phyloP scores from a whole-genome alignment of 2,888 invertebrate species.

The Hypselothyrea guttata region DNA sequence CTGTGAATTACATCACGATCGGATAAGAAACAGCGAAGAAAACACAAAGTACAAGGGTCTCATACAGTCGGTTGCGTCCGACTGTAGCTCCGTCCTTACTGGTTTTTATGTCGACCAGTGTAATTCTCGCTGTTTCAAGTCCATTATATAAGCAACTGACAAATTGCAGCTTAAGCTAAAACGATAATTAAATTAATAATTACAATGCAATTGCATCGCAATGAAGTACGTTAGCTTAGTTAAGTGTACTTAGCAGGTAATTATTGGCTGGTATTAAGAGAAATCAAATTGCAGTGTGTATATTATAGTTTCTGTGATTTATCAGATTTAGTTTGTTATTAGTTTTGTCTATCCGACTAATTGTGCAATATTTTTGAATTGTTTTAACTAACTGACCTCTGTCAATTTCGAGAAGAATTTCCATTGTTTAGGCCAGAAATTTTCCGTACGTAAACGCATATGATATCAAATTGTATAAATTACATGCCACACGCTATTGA shows the following conservation, averaged over 20 bases:
- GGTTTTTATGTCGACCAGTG: too few relatives aligned
- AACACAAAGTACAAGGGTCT: too few relatives aligned
- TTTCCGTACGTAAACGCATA: neutral
- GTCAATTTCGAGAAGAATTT: slow-evolving; percentile 33
- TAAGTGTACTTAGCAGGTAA: neutral
- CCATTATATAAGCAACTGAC: neutral
- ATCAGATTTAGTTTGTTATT: slow-evolving; percentile 2
- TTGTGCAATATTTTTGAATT: too few relatives aligned
- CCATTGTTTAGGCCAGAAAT: too few relatives aligned
- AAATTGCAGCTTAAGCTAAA: slow-evolving; percentile 9
- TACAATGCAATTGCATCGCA: slow-evolving; percentile 11
- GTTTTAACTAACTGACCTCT: slow-evolving; percentile 63
- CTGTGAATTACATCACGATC: too few relatives aligned
- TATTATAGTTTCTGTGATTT: too few relatives aligned
- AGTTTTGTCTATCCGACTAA: slow-evolving; percentile 6
- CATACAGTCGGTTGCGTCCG: too few relatives aligned
- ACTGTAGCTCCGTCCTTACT: too few relatives aligned
- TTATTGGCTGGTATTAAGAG: slow-evolving; percentile 15
- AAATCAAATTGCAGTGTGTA: neutral
- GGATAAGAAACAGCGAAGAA: too few relatives aligned
- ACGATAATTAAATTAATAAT: slow-evolving; percentile 7
- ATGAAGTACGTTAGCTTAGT: slow-evolving; percentile 18
- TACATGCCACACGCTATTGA: slow-evolving; percentile 33
- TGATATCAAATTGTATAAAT: slow-evolving; percentile 40
- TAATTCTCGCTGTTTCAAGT: too few relatives aligned